A percentile compares a stretch with the other conserved stretches of the same genome.
These are phyloP conservation scores for Subacronicta megacephala DNA, from an alignment of 2,888 invertebrate species.

Conservation along the genomic window DNA sequence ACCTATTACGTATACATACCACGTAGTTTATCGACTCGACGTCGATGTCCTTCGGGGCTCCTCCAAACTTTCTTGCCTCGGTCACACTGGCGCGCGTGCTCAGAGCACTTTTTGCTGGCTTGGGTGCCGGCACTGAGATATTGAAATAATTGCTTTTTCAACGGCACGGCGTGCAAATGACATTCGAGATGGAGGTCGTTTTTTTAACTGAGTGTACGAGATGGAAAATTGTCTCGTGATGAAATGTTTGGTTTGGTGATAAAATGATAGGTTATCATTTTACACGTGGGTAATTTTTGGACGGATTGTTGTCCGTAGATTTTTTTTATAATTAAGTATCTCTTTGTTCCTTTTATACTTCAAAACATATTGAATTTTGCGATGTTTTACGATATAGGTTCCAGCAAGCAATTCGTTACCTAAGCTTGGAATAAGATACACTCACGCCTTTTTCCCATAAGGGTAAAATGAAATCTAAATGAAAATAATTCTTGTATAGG, in stretches of 20 bases:
- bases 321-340: constrained; percentile 10
- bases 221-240: constrained; percentile 84
- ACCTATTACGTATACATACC: constrained; percentile 41
- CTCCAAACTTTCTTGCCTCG: constrained; percentile 80
- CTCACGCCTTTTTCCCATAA: too few species aligned
- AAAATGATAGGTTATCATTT: constrained; percentile 51
- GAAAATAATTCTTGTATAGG: too few species aligned
- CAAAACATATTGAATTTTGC: neutral
- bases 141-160: constrained; percentile 90
- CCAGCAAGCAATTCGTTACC: too few species aligned
- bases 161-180: constrained; percentile 89
- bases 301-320: constrained; percentile 2
- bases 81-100: constrained; percentile 85
- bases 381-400: too few species aligned
- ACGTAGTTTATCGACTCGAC: constrained; percentile 54
- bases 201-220: constrained; percentile 80
- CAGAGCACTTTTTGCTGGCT: constrained; percentile 78
- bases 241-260: constrained; percentile 79
- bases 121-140: constrained; percentile 83
- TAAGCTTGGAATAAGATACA: too few species aligned
- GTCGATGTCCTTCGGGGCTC: constrained; percentile 74
- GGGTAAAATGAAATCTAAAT: too few species aligned
- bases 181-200: constrained; percentile 89
- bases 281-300: constrained; percentile 35
- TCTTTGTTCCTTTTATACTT: neutral